Evolutionary conservation across 30 jellyfish, hydroid and myxozoan species (phyloP).

Genomic region (Aurelia sp.): DNA sequence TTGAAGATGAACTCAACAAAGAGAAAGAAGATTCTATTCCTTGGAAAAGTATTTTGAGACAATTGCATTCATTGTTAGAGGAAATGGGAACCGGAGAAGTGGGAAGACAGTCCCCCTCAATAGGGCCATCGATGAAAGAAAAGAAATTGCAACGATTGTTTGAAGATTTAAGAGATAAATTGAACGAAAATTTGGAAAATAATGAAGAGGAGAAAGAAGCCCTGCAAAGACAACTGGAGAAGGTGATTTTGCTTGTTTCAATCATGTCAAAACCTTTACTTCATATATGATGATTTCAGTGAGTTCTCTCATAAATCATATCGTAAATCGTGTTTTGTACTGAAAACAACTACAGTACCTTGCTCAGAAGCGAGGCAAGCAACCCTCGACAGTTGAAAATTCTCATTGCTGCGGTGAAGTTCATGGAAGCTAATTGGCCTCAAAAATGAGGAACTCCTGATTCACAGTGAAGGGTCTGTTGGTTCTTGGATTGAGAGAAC

Average conservation of each 20-base stretch:
- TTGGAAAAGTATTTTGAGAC: conserved; percentile 31
- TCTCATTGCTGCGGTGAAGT: no score
- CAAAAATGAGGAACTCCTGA: no score
- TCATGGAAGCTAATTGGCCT: no score
- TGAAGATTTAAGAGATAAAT: conserved; percentile 48
- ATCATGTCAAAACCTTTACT: no score
- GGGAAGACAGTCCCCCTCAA: conserved; percentile 24
- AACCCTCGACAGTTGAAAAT: no score
- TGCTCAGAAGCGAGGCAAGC: no score
- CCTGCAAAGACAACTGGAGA: conserved; percentile 3
- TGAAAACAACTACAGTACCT: no score
- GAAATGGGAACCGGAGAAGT: conserved; percentile 40
- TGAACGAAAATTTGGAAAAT: conserved; percentile 1
- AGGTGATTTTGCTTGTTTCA: neutral
- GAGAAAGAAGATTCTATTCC: conserved; percentile 57
- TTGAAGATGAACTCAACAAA: conserved; percentile 40
- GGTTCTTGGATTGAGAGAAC: no score
- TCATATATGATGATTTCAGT: no score
- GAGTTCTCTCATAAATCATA: no score
- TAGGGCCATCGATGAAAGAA: conserved; percentile 19
- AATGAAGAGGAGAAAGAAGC: conserved; percentile 55
- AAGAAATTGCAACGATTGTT: conserved; percentile 31
- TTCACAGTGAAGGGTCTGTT: no score
- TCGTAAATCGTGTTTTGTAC: no score
- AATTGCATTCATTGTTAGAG: conserved; percentile 8